Conservation (phyloP, 2,797 vertebrate species). For the Florisuga fusca region DNA sequence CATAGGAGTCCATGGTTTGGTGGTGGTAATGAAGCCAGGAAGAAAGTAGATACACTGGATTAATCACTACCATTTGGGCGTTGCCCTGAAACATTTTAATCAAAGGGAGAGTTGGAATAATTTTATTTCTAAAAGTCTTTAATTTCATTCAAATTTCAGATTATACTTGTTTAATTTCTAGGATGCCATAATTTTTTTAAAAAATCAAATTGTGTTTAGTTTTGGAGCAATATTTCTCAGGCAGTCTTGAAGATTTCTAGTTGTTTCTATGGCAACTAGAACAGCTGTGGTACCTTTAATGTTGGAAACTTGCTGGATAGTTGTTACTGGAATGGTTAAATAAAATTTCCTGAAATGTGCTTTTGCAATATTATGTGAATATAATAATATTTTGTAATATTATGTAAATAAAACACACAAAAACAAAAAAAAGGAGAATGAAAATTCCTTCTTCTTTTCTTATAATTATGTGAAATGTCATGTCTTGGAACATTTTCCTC, state of each 20-base stretch:
- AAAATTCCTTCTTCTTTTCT: background rate
- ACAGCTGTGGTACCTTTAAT: background rate
- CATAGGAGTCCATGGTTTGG: background rate
- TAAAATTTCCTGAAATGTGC: background rate
- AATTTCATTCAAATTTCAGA: background rate
- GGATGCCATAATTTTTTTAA: background rate
- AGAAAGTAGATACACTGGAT: accelerated
- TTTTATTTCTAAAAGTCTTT: background rate
- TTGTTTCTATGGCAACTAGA: background rate
- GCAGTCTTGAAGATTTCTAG: background rate
- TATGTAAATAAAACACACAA: background rate
- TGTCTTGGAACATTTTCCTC: background rate
- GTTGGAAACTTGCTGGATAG: background rate
- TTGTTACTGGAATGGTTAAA: background rate
- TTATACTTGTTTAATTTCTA: background rate
- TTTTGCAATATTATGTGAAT: background rate
- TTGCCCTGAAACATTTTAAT: background rate
- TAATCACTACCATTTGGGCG: background rate
- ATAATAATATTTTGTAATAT: too few species aligned
- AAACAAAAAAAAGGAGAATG: background rate
- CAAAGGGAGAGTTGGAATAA: background rate
- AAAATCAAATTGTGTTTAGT: background rate
- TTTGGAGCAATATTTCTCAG: background rate
- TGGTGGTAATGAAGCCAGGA: background rate
- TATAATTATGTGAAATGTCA: background rate